Evolutionary conservation across 2,797 vertebrate species (phyloP).

Genomic region (Tauraco hartlaubi): DNA sequence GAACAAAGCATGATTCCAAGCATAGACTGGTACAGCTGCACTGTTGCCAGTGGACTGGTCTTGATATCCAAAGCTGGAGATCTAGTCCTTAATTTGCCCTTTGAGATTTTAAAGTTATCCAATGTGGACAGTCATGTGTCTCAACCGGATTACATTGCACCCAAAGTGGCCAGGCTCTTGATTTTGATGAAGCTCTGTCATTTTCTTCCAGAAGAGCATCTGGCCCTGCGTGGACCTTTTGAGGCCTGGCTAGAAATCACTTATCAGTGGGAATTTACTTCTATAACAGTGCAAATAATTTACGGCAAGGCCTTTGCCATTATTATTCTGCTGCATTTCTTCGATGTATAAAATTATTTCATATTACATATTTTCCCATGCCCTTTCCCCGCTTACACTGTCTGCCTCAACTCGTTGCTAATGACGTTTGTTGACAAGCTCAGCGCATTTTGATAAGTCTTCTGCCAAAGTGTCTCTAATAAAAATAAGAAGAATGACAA

Average conservation of each 20-base stretch:
- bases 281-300: slow-evolving; percentile 1
- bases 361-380: slow-evolving; percentile 75
- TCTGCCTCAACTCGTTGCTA: slow-evolving; percentile 61
- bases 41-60: background rate
- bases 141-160: background rate
- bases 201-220: background rate
- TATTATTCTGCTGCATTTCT: slow-evolving; percentile 44
- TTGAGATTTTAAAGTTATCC: background rate
- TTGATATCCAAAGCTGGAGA: background rate
- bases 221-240: background rate
- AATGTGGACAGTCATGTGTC: accelerated
- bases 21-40: background rate
- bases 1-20: background rate
- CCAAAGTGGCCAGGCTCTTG: background rate
- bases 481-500: slow-evolving; percentile 77
- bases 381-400: slow-evolving; percentile 48
- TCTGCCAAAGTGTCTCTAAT: slow-evolving; percentile 76
- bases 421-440: slow-evolving; percentile 71
- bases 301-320: background rate
- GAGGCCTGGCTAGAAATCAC: background rate
- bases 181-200: background rate
- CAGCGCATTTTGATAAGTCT: slow-evolving; percentile 64
- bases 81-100: background rate
- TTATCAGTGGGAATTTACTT: background rate
- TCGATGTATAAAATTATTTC: slow-evolving; percentile 43